A percentile compares a stretch with the other conserved stretches of the same genome.
phyloP scores from a whole-genome alignment of 2,113 vertebrate genomes.

The Rhegmatorhina hoffmannsi region DNA sequence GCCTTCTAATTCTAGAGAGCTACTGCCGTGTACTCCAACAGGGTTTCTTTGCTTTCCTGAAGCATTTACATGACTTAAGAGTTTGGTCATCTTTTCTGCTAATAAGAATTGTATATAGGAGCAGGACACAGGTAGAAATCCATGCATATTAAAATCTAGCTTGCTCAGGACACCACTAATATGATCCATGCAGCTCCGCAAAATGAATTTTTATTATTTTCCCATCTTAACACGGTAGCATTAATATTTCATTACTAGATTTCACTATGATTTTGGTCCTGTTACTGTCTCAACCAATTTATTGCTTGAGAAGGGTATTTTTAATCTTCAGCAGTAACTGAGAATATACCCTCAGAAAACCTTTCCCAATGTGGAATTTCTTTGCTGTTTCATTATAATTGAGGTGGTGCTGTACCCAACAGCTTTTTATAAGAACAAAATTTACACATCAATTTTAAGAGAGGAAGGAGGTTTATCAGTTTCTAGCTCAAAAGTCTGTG shows the following conservation, averaged over 20 bases:
- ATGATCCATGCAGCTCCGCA: neutral
- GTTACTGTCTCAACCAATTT: conserved; percentile 71
- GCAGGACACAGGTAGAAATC: neutral
- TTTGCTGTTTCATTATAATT: conserved; percentile 35
- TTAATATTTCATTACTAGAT: conserved; percentile 73
- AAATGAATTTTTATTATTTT: conserved; percentile 66
- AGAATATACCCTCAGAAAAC: conserved; percentile 65
- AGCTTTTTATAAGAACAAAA: conserved; percentile 42
- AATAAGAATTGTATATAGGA: neutral
- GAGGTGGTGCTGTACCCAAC: conserved; percentile 23
- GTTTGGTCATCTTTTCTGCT: conserved; percentile 38
- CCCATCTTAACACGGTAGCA: conserved; percentile 45
- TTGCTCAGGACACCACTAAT: conserved; percentile 1
- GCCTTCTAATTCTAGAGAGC: conserved; percentile 44
- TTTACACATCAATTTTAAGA: neutral
- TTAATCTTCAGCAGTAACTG: conserved; percentile 59
- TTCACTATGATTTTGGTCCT: conserved; percentile 65
- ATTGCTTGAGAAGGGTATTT: conserved; percentile 68
- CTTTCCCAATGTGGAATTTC: conserved; percentile 42
- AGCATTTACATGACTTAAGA: conserved; percentile 49
- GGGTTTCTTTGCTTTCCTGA: conserved; percentile 46
- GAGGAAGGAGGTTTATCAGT: neutral
- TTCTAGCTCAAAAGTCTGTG: neutral
- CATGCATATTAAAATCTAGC: neutral
- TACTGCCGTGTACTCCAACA: conserved; percentile 35